Evolutionary conservation across 2,113 vertebrate species (phyloP).

Genomic region (Garra rufa): DNA sequence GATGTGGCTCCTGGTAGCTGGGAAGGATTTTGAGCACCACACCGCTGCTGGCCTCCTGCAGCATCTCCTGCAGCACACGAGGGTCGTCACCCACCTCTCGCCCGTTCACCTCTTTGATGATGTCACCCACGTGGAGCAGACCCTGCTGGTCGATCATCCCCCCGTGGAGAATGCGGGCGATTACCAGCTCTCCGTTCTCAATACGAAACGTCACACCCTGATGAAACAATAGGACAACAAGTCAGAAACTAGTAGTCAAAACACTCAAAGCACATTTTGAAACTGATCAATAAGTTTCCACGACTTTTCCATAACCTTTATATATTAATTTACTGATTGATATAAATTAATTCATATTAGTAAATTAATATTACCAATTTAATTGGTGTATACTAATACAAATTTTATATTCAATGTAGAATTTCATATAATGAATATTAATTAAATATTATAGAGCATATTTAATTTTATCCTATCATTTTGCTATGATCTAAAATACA

Average conservation of each 20-base stretch:
- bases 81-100: slow-evolving; percentile 88
- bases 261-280: background rate
- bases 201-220: slow-evolving; percentile 95
- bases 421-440: no score
- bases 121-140: slow-evolving; percentile 90
- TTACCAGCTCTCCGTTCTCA: slow-evolving; percentile 89
- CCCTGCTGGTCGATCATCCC: slow-evolving; percentile 96
- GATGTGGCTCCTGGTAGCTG: slow-evolving; percentile 90
- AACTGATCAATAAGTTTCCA: background rate
- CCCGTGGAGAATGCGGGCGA: slow-evolving; percentile 92
- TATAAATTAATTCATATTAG: no score
- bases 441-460: no score
- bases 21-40: slow-evolving; percentile 92
- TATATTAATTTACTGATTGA: background rate
- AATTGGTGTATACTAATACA: no score
- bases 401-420: no score
- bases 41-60: slow-evolving; percentile 88
- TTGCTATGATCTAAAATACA: no score
- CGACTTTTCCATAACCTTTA: background rate
- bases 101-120: slow-evolving; percentile 95
- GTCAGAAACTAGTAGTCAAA: background rate
- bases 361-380: no score
- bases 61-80: slow-evolving; percentile 86
- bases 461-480: no score
- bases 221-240: slow-evolving; percentile 2